Conservation (phyloP, 2,113 vertebrate genomes). For the Polyodon spathula region DNA sequence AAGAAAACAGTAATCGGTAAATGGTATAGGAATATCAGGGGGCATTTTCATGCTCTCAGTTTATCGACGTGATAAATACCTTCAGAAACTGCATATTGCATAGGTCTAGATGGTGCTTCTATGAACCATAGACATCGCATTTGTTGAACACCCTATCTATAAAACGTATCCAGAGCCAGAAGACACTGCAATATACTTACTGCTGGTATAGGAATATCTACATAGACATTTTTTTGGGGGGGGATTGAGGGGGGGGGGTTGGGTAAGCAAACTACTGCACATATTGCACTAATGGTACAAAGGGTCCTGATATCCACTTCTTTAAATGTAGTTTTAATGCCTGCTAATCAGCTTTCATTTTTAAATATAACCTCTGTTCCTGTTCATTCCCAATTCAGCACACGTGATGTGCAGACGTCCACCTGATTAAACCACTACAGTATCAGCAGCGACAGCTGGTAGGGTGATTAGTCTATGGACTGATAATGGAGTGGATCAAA, state of each 20-base stretch:
- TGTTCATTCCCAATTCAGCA: constrained; percentile 36
- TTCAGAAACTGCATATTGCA: too few relatives aligned
- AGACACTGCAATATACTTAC: too few relatives aligned
- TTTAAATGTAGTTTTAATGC: constrained; percentile 41
- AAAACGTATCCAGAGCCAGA: too few relatives aligned
- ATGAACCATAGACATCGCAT: too few relatives aligned
- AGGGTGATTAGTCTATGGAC: constrained; percentile 45
- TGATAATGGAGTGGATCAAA: constrained; percentile 44
- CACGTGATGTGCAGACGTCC: constrained; percentile 35
- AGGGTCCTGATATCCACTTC: constrained; percentile 30
- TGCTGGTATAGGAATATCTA: too few relatives aligned
- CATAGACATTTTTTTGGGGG: constrained; percentile 29
- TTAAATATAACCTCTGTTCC: constrained; percentile 43
- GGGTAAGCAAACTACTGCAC: constrained; percentile 18
- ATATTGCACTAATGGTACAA: constrained; percentile 22
- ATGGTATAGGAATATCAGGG: too few relatives aligned
- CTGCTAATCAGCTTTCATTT: constrained; percentile 56
- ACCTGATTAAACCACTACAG: constrained; percentile 24
- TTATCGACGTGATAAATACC: too few relatives aligned
- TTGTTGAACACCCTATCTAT: too few relatives aligned
- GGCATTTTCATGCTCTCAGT: too few relatives aligned
- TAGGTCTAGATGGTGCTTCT: too few relatives aligned
- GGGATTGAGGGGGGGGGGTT: constrained; percentile 22
- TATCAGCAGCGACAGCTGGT: constrained; percentile 55
- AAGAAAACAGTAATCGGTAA: too few relatives aligned